These are phyloP conservation scores for Jordanella pulchra DNA, from an alignment of 2,797 vertebrate species.

Conservation along the genomic window DNA sequence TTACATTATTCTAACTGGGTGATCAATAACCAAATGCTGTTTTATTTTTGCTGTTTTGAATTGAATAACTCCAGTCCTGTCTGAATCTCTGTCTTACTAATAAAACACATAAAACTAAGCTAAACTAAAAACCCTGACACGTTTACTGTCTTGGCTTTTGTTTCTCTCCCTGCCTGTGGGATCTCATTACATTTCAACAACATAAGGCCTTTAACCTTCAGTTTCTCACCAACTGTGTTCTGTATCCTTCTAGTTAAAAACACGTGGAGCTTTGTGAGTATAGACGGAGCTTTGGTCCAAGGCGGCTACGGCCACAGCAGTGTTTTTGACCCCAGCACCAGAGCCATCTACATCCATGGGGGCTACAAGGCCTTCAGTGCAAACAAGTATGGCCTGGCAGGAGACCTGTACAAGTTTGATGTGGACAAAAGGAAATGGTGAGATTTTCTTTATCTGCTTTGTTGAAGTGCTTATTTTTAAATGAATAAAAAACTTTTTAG, in stretches of 20 bases:
- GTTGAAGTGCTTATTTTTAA: not conserved
- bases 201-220: not conserved
- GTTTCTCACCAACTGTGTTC: not conserved
- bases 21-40: not conserved
- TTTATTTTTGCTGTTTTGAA: not conserved
- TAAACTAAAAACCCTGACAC: not conserved
- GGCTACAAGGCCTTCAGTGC: slow-evolving; percentile 98
- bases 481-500: not conserved
- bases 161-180: too few relatives aligned
- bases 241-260: slow-evolving; percentile 78
- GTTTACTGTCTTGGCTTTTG: not conserved
- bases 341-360: slow-evolving; percentile 90
- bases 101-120: not conserved
- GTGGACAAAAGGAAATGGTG: slow-evolving; percentile 90
- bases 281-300: slow-evolving; percentile 89
- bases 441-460: not conserved
- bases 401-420: slow-evolving; percentile 92
- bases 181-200: not conserved
- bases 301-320: slow-evolving; percentile 98
- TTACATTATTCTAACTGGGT: not conserved
- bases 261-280: slow-evolving; percentile 85
- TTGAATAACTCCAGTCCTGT: not conserved
- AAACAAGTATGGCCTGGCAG: slow-evolving; percentile 94
- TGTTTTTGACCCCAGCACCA: slow-evolving; percentile 87
- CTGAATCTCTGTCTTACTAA: not conserved